Evolutionary conservation across 2,113 vertebrate species (phyloP), one percentile per base, ranked within the genome.

Genomic region (Corythornis cristatus): DNA sequence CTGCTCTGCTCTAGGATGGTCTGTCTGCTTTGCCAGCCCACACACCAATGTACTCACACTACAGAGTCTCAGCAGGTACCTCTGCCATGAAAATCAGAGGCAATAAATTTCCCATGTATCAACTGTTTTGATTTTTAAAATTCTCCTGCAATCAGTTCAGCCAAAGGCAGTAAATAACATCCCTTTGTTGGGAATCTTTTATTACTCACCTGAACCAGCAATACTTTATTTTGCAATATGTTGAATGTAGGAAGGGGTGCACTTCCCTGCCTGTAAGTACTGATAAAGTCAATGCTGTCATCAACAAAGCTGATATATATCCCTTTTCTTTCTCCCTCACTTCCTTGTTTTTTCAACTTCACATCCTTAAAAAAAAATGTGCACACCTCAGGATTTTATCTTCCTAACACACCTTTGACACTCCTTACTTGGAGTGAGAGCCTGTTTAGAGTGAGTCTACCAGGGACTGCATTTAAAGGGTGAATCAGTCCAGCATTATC

Each of bases 71-170:
- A 48, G 62, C 11, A 4, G 31, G 73, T 46, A 68, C 33, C 77
- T 84, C 64, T 46, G 31, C 40, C n/a, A 1, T 12, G 40, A 90
- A 82, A 79, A 82, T 23, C 75, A 68, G 33, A 72, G 61, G 35
- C 54, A 78, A 67, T 89, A 89, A 86, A 87, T 78, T 79, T 26
- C 48, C 33, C 68, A 5, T 18, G 14, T 51, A 74, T 90, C 90
- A 85, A 75, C 64, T 13, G 56, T 12, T 80, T 78, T 57, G 60
- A 86, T 93, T 91, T 89, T 70, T 92, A 93, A 78, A 17, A 56
- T 60, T 51, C 53, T 33, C 40, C 73, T 76, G 86, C 53, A 94
- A 95, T 57, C 58, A 29, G 12, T 33, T 70, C 87, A 86, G 64
- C 85, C 75, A 66, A 74, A 74, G 43, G 75, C 46, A 94, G 43